Conservation (phyloP, 2,888 invertebrate genomes). For the Xanthorhoe designata region DNA sequence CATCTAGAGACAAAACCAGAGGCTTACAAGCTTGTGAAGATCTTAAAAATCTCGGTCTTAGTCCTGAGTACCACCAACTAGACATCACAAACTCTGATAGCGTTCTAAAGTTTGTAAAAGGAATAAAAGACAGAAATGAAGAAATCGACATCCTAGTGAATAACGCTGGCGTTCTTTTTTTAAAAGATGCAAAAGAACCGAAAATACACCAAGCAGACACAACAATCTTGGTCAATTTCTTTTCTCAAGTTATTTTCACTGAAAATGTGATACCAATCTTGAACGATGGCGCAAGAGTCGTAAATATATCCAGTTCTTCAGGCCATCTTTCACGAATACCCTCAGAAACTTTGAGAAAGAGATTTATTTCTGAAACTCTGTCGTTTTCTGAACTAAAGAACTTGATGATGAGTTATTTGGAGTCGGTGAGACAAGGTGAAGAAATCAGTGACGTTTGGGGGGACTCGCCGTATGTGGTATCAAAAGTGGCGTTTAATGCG, state of each 20-base stretch:
- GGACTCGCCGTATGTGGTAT: constrained; percentile 88
- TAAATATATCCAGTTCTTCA: constrained; percentile 90
- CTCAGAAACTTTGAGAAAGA: constrained; percentile 76
- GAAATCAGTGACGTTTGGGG: constrained; percentile 83
- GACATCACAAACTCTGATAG: constrained; percentile 87
- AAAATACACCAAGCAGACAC: constrained; percentile 64
- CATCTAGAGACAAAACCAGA: constrained; percentile 85
- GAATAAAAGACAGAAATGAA: constrained; percentile 83
- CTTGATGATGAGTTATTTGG: constrained; percentile 87
- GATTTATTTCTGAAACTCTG: constrained; percentile 78
- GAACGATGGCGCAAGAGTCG: constrained; percentile 87
- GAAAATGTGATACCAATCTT: constrained; percentile 89
- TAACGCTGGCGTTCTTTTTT: constrained; percentile 87
- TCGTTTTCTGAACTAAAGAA: constrained; percentile 83
- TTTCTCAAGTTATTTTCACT: constrained; percentile 73
- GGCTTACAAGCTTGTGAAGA: constrained; percentile 86
- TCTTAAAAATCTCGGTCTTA: constrained; percentile 78
- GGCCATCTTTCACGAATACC: constrained; percentile 88
- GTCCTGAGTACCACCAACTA: constrained; percentile 87
- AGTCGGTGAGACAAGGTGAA: constrained; percentile 72
- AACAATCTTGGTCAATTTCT: constrained; percentile 71
- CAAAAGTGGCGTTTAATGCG: constrained; percentile 91
- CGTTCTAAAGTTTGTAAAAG: constrained; percentile 81
- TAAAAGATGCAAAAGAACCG: constrained; percentile 68
- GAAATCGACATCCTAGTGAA: constrained; percentile 90